phyloP scores from a whole-genome alignment of 2,113 vertebrate genomes.

The Rhinoderma darwinii region DNA sequence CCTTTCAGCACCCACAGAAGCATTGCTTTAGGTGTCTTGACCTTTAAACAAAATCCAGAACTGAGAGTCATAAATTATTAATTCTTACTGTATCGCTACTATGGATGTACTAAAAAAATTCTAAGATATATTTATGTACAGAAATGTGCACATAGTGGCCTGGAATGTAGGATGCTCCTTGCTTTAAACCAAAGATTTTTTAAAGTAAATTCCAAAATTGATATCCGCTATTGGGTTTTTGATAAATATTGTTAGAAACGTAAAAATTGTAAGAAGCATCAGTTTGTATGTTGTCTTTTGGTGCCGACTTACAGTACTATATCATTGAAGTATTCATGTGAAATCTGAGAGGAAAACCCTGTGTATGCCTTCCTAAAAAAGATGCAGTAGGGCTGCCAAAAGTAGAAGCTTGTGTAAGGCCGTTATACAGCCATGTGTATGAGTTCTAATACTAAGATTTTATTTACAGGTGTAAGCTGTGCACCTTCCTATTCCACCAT shows the following conservation, averaged over 20 bases:
- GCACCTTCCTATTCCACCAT: too few relatives aligned
- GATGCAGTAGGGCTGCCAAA: too few relatives aligned
- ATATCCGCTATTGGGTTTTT: not conserved
- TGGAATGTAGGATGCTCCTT: not conserved
- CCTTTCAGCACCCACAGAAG: conserved; percentile 11
- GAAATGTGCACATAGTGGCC: too few relatives aligned
- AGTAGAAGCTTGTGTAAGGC: too few relatives aligned
- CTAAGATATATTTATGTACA: not conserved
- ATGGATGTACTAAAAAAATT: not conserved
- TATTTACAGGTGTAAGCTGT: too few relatives aligned
- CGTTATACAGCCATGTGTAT: too few relatives aligned
- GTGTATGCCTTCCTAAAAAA: too few relatives aligned
- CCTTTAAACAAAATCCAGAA: conserved; percentile 37
- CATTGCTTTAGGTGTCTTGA: conserved; percentile 31
- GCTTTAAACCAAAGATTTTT: not conserved
- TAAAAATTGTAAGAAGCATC: too few relatives aligned
- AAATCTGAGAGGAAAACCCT: too few relatives aligned
- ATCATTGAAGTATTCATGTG: too few relatives aligned
- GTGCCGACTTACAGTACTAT: not conserved
- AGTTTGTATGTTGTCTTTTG: not conserved
- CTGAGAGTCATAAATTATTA: conserved; percentile 27
- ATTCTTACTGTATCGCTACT: conserved; percentile 17
- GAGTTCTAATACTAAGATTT: too few relatives aligned
- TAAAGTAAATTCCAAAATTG: not conserved
- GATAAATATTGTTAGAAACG: not conserved